A percentile compares a stretch with the other conserved stretches of the same genome.
Evolutionary conservation across 2,797 vertebrate species (phyloP).

Genomic region (Platyrinchus mystaceus): DNA sequence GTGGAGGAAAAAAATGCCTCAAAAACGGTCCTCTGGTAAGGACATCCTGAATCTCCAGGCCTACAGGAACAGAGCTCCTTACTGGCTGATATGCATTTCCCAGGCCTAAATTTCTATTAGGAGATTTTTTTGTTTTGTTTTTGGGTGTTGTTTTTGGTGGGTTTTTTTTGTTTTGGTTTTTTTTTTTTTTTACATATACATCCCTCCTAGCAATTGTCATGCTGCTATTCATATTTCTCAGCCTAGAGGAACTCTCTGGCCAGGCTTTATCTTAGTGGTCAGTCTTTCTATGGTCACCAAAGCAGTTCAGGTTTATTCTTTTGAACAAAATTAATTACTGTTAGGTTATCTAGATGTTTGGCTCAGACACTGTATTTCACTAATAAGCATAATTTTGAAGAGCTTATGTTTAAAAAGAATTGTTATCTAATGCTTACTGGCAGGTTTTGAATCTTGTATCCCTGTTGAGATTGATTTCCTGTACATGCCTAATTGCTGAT

Average conservation of each 20-base stretch:
- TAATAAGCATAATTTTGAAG: conserved; percentile 14
- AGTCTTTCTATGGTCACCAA: not conserved
- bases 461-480: conserved; percentile 57
- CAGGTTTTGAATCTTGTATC: conserved; percentile 31
- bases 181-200: rapidly evolving
- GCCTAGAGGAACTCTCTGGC: not conserved
- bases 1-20: not conserved
- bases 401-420: not conserved
- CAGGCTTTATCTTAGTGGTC: not conserved
- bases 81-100: not conserved
- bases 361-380: not conserved
- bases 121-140: not conserved
- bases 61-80: not conserved
- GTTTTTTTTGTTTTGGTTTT: not conserved
- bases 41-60: not conserved
- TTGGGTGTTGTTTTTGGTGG: too few species aligned
- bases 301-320: not conserved
- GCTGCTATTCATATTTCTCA: not conserved
- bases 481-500: conserved; percentile 55
- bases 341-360: conserved; percentile 6
- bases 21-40: rapidly evolving
- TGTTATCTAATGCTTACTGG: conserved; percentile 21
- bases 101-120: not conserved
- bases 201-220: not conserved
- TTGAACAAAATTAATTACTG: not conserved